Evolutionary conservation across 2,888 invertebrate genomes (phyloP), one percentile per base, ranked within the genome.

Genomic region (Philopedon plagiatum): DNA sequence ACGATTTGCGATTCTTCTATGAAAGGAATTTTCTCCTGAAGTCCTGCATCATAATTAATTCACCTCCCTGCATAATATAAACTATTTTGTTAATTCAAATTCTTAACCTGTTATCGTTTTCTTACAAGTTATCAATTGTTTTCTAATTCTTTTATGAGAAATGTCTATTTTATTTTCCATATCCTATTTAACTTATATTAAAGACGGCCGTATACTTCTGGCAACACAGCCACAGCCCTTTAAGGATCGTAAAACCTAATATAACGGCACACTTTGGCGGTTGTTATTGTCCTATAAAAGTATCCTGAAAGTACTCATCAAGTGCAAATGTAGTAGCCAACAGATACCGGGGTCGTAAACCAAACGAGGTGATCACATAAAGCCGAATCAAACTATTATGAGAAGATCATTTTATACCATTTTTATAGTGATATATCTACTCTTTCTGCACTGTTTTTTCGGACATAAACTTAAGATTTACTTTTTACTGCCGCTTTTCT

Each of bases 251-350:
- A 74, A 74, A 74, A 66, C 51, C 46, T 63, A 74, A 74, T 66
- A 70, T 74, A 66, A 71, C 57, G 65, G 58, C 70, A 84, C 84
- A 84, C 83, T 84, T 84, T 81, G 80, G 78, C 77, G 81, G 81
- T 81, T 46, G 83, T 85, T 85, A 85, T 84, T 82, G 81, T 84
- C 80, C 82, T 83, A 83, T 85, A 85, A 85, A 85, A 84, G 83
- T 81, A 83, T 83, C 82, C 79, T 79, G 78, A 76, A 79, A 80
- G 80, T 80, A 81, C 81, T 83, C 83, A 83, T 83, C 83, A 73
- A 83, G 82, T 80, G 82, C 82, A 82, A 83, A 83, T 82, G 76
- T 76, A 76, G 81, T 79, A 80, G 79, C 80, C 80, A 81, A 80
- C 80, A 82, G 81, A 82, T 82, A 82, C 80, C 80, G 23, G 51